A percentile compares a stretch with the other conserved stretches of the same genome.
Conservation (phyloP, 2,797 vertebrate species). For the Nyctibius grandis region DNA sequence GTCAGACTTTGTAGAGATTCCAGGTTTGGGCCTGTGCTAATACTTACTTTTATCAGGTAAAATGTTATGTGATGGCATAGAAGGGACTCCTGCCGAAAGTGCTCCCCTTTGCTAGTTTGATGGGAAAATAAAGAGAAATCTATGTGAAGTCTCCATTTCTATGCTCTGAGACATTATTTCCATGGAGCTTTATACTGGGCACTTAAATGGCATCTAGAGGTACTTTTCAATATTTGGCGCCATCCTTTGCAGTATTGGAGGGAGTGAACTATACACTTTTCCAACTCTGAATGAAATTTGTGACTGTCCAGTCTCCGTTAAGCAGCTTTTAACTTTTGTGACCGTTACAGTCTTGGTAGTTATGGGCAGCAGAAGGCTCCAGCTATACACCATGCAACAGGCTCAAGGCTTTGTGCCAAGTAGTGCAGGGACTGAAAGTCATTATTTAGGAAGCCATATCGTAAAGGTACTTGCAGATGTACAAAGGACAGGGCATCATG, state of each 20-base stretch:
- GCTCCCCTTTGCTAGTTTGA: background rate
- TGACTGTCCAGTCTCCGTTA: background rate
- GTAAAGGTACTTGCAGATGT: background rate
- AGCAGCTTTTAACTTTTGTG: background rate
- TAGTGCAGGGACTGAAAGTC: background rate
- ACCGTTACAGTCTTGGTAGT: background rate
- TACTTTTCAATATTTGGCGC: background rate
- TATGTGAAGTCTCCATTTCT: background rate
- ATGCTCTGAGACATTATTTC: background rate
- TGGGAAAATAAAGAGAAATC: background rate
- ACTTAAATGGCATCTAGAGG: background rate
- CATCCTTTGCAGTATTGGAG: background rate
- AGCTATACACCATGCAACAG: background rate
- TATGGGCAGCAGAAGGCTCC: background rate
- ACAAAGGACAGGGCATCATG: background rate
- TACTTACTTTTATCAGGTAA: conserved; percentile 22
- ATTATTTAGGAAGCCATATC: background rate
- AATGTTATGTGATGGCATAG: background rate
- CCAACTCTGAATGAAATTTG: background rate
- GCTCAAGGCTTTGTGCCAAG: background rate
- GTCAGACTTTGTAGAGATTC: background rate
- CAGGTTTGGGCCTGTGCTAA: background rate
- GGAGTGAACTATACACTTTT: background rate
- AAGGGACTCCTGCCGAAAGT: background rate
- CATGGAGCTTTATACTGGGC: background rate